Evolutionary conservation across 2,888 invertebrate genomes (phyloP).

Genomic region (Rapana venosa): DNA sequence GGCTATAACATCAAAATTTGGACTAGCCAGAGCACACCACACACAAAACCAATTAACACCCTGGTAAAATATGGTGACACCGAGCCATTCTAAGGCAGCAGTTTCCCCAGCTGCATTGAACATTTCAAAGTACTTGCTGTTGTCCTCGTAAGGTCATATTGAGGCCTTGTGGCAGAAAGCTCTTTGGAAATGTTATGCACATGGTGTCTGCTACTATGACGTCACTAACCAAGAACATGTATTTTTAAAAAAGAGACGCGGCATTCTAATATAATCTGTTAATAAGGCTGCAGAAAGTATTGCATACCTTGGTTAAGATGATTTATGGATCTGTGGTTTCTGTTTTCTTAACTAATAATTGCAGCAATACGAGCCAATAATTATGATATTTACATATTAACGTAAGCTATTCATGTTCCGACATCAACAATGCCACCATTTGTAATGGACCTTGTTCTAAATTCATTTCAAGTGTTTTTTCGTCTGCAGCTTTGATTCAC

Average conservation of each 20-base stretch:
- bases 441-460: not conserved
- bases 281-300: not conserved
- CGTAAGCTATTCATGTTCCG: not conserved
- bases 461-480: not conserved
- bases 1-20: too few relatives aligned
- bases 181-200: slow-evolving; percentile 13
- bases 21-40: too few relatives aligned
- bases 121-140: not conserved
- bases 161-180: not conserved
- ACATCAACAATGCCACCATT: slow-evolving; percentile 28
- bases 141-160: not conserved
- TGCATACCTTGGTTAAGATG: too few relatives aligned
- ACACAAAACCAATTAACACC: too few relatives aligned
- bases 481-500: not conserved
- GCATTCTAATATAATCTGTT: not conserved
- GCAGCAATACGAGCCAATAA: not conserved
- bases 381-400: not conserved
- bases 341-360: not conserved
- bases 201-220: slow-evolving; percentile 24
- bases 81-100: too few relatives aligned
- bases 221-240: slow-evolving; percentile 27
- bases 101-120: too few relatives aligned
- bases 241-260: not conserved
- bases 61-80: too few relatives aligned
- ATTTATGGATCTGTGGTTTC: too few relatives aligned